phyloP scores from a whole-genome alignment of 2,888 invertebrate species.

The Uropetala carovei region DNA sequence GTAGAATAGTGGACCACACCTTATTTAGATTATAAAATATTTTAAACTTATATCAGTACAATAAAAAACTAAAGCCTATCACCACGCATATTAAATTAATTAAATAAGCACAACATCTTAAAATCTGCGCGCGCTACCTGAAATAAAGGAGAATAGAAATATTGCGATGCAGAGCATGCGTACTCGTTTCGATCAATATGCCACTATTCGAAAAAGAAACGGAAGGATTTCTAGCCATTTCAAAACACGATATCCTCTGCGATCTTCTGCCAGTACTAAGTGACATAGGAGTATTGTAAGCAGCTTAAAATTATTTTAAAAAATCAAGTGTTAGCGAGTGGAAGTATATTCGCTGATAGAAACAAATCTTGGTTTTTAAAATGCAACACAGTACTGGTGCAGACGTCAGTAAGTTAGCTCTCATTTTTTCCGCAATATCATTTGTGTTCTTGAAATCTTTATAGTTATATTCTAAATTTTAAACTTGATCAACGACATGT shows the following conservation, averaged over 20 bases:
- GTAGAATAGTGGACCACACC: too few relatives aligned
- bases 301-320: too few relatives aligned
- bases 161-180: slow-evolving; percentile 24
- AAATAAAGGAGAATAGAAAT: slow-evolving; percentile 4
- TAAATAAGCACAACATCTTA: too few relatives aligned
- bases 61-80: too few relatives aligned
- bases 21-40: too few relatives aligned
- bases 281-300: background rate
- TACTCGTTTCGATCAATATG: slow-evolving; percentile 55
- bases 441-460: too few relatives aligned
- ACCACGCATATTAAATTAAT: too few relatives aligned
- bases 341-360: background rate
- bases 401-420: slow-evolving; percentile 36
- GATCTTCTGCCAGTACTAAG: background rate
- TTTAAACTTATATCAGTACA: too few relatives aligned
- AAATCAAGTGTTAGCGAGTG: background rate
- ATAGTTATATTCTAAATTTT: background rate
- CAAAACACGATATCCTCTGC: background rate
- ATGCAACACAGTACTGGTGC: slow-evolving; percentile 47
- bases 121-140: background rate
- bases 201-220: background rate
- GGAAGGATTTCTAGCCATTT: background rate
- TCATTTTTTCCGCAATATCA: background rate
- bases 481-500: background rate
- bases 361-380: background rate